Evolutionary conservation across 2,888 invertebrate genomes (phyloP).

Genomic region (Platycheirus rosarum): DNA sequence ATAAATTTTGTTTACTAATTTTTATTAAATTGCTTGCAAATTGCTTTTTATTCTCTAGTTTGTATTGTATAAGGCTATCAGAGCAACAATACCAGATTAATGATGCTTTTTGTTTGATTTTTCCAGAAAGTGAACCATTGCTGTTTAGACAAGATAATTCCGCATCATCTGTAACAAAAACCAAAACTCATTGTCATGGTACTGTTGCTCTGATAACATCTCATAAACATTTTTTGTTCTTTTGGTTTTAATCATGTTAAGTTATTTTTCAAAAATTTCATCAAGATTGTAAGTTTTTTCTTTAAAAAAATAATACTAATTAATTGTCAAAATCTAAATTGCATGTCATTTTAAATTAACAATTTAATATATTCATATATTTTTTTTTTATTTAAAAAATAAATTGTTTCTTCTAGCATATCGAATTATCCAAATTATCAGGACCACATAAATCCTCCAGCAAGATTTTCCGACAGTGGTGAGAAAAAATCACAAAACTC

Average conservation of each 20-base stretch:
- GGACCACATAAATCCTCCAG: constrained; percentile 93
- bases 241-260: constrained; percentile 7
- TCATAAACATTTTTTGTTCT: constrained; percentile 23
- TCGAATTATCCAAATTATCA: constrained; percentile 91
- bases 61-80: constrained; percentile 21
- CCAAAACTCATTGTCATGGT: constrained; percentile 44
- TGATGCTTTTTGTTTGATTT: constrained; percentile 51
- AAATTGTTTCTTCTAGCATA: constrained; percentile 84
- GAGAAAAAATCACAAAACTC: constrained; percentile 82
- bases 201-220: constrained; percentile 56
- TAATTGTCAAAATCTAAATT: not conserved
- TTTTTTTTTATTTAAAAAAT: constrained; percentile 15
- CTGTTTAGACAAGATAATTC: constrained; percentile 55
- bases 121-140: constrained; percentile 61
- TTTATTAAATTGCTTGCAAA: not conserved
- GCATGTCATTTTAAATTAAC: not conserved
- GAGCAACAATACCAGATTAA: constrained; percentile 48
- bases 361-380: too few species aligned
- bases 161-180: constrained; percentile 48
- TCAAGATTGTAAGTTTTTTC: not conserved
- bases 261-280: too few species aligned
- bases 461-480: constrained; percentile 90
- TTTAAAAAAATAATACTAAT: not conserved
- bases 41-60: not conserved
- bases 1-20: too few species aligned